These are phyloP conservation scores for Xanthorhoe designata DNA, from an alignment of 2,888 invertebrate genomes.

Conservation along the genomic window DNA sequence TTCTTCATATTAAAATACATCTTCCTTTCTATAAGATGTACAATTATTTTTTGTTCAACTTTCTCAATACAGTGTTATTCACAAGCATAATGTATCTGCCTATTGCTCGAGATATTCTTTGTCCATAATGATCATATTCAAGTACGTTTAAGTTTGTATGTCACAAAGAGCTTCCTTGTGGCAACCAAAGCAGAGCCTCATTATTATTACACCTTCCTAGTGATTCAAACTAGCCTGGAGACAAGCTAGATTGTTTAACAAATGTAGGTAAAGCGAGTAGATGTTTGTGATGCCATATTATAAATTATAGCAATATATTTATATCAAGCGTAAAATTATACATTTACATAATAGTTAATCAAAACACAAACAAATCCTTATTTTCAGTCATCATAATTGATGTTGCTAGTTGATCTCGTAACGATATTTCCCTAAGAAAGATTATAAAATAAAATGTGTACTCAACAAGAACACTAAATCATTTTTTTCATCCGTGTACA, in stretches of 20 bases:
- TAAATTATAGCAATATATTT: no score
- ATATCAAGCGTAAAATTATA: no score
- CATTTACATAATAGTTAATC: no score
- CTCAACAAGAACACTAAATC: not conserved
- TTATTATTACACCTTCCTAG: slow-evolving; percentile 1
- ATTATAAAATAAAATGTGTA: no score
- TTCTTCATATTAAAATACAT: not conserved
- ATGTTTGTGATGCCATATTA: no score
- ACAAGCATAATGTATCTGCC: not conserved
- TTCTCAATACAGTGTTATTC: not conserved
- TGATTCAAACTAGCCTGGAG: not conserved
- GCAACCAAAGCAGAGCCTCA: slow-evolving; percentile 3
- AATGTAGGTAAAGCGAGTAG: no score
- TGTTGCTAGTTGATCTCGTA: no score
- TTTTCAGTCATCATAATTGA: no score
- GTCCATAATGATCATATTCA: not conserved
- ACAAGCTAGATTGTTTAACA: no score
- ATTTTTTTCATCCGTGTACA: not conserved
- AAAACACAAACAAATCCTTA: no score
- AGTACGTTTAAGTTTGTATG: not conserved
- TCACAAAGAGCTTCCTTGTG: slow-evolving; percentile 2
- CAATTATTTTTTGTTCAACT: not conserved
- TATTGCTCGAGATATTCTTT: not conserved
- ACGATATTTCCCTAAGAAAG: no score
- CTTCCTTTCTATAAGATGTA: not conserved